These are phyloP conservation scores for Adoxophyes honmai DNA, from an alignment of 1,140 invertebrate genomes.

Conservation along the genomic window DNA sequence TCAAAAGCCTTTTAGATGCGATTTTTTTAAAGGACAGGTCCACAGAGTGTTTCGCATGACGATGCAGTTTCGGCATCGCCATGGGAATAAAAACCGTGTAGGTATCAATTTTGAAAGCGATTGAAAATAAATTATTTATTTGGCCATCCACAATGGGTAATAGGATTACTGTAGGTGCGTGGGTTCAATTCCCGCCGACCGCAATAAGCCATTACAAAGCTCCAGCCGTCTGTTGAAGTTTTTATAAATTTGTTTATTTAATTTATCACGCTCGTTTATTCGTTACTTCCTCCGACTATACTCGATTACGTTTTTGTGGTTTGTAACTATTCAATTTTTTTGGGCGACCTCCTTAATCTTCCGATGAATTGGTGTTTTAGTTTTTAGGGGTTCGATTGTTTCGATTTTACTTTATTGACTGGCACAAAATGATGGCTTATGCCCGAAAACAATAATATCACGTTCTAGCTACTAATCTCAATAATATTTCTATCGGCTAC, in stretches of 20 bases:
- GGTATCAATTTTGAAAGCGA: constrained; percentile 45
- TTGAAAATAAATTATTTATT: constrained; percentile 71
- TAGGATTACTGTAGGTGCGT: constrained; percentile 63
- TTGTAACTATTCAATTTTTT: constrained; percentile 42
- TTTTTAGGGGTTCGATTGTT: constrained; percentile 46
- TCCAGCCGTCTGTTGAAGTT: constrained; percentile 38
- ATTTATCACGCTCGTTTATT: constrained; percentile 70
- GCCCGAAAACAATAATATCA: too few relatives aligned
- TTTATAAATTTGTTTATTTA: constrained; percentile 75
- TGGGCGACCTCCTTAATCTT: constrained; percentile 29
- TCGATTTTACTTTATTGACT: constrained; percentile 26
- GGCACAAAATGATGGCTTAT: too few relatives aligned
- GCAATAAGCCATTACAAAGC: constrained; percentile 36
- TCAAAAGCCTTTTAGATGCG: neutral
- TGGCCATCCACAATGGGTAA: constrained; percentile 62
- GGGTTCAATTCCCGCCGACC: constrained; percentile 54
- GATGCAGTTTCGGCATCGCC: constrained; percentile 35
- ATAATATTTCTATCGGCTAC: too few relatives aligned
- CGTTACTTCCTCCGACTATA: constrained; percentile 63
- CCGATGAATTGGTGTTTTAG: constrained; percentile 39
- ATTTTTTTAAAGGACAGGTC: constrained; percentile 4
- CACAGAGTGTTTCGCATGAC: constrained; percentile 26
- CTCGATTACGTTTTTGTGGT: constrained; percentile 65
- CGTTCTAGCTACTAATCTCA: too few relatives aligned
- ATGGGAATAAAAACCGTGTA: constrained; percentile 25